Evolutionary conservation across 2,888 invertebrate species (phyloP), one percentile per base, ranked within the genome.

Genomic region (Plutella xylostella): DNA sequence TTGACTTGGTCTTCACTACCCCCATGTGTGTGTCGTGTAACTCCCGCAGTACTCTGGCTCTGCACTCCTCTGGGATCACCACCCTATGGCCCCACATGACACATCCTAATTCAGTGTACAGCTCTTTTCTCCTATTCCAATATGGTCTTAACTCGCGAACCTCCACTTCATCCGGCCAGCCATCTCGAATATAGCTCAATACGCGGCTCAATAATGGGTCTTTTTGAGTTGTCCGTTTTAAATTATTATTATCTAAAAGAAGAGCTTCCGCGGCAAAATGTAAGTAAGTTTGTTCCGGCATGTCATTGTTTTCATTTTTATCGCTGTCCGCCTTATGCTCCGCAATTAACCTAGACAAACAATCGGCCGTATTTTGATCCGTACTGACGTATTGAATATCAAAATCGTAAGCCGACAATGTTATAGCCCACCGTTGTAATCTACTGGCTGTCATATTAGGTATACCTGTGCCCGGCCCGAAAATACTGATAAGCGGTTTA

Each of bases 21-120:
- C 42, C 42, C 34, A 42, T n/a, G 33, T 42, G 42, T 3, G 30
- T 28, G 20, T 20, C 44, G 20, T 44, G 44, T 17, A 44, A 12
- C 38, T 43, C 42, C 2, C 30, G 19, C 15, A 37, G 37, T 19
- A 33, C 42, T 1, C 30, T 28, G 4, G 15, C 31, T 4, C 15
- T 37, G 4, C 46, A 21, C n/a, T 42, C 40, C 11, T 28, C 9
- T 19, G 49, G 49, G 25, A 43, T 25, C 11, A 35, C 39, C 2
- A 18, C 25, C 9, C 34, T 33, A 3, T 21, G 31, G 21, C 45
- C 45, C 33, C 39, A 45, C 7, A 45, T 31, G 11, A 45, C 9
- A 33, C 45, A 39, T 4, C 39, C 45, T 1, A 20, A 11, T n/a
- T 39, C 33, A 17, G 39, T 15, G 7, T 40, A 20, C 2, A 45